Base-by-base conservation (phyloP, 2,113 vertebrate species). In the Ibidorhyncha struthersii region DNA sequence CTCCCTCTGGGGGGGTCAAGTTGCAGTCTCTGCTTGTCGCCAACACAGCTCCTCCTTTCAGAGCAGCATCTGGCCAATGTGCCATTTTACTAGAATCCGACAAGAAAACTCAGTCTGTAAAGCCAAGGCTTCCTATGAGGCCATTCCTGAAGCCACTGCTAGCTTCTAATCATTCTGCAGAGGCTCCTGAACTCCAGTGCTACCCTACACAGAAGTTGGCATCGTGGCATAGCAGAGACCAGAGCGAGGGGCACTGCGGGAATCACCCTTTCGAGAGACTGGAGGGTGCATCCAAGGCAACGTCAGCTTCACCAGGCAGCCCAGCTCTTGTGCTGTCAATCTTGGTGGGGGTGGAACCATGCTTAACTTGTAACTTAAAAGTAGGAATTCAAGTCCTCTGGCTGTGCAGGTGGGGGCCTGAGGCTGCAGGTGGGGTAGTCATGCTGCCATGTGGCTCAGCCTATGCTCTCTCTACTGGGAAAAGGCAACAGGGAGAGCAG, bases 191-290 rank as follows among this genome's bases (percentile, higher is more conserved):
- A 55, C 29, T 62, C 27, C 12, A 9, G 38, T 25, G 19, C 43
- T 50, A 13, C 40, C 23, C 61, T 49, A 4, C 5, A 5, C 56
- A 71, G 77, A 53, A 59, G 32, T 0, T 50, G 21, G 8, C 67
- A 50, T 45, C 9, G 1, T 10, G 4, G 9, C 43, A 15, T 1
- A 34, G 30, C 30, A 58, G 61, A 79, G 40, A 73, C 14, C 15
- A 40, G 72, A 47, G 52, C 0, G 2, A 82, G 76, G 30, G 55
- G 34, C 38, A 23, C 49, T 21, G 17, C 3, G 1, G 49, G 10
- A 56, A 73, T 6, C 38, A 36, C 43, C 45, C 45, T 80, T 90
- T 38, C 0, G 0, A 71, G 72, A 34, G n/a, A 6, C 16, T 14
- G 7, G 49, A 89, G 12, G 18, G 21, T 21, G 3, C 76, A 49